Conservation (phyloP, 2,888 invertebrate species). For the Nemurella pictetii region DNA sequence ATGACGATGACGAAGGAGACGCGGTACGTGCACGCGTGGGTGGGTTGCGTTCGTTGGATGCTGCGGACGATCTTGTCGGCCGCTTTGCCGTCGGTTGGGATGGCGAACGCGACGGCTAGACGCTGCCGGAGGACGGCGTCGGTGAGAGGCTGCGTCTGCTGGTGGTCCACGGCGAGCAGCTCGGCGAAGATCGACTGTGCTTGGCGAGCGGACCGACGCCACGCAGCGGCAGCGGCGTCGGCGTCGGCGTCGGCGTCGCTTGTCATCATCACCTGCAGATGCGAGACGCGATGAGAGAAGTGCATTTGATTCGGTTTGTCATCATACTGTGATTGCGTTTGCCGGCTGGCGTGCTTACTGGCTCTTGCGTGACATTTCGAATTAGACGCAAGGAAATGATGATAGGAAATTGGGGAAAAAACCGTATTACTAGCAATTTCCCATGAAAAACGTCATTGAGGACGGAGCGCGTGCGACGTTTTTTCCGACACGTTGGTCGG, state of each 20-base stretch:
- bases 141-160: not conserved
- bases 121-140: not conserved
- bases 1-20: not conserved
- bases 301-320: too few relatives aligned
- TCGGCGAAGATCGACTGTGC: not conserved
- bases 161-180: not conserved
- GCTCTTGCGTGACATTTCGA: not conserved
- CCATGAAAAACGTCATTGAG: not conserved
- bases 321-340: too few relatives aligned
- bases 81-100: not conserved
- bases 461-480: not conserved
- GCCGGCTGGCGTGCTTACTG: not conserved
- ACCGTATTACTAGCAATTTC: not conserved
- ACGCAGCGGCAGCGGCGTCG: too few relatives aligned
- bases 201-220: not conserved
- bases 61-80: not conserved
- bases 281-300: too few relatives aligned
- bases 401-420: not conserved
- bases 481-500: not conserved
- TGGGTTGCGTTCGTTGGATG: not conserved
- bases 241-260: not conserved
- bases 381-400: not conserved
- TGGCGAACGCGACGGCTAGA: not conserved
- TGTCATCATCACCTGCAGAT: not conserved
- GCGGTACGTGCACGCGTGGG: not conserved